A percentile compares a stretch with the other conserved stretches of the same genome.
Conservation (phyloP, 2,113 vertebrate species). For the Acanthochromis polyacanthus region DNA sequence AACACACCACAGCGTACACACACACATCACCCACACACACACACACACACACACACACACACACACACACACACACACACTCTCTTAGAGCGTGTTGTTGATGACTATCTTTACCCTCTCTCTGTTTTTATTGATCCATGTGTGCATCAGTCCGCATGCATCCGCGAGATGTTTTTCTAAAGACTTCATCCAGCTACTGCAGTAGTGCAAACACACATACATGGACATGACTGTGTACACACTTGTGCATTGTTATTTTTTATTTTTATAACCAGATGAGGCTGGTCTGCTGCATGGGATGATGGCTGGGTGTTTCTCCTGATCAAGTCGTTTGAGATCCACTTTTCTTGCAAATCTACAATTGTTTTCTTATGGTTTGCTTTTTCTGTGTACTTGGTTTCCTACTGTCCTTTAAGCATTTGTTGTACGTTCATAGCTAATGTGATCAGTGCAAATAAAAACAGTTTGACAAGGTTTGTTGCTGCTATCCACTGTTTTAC, state of each 20-base stretch:
- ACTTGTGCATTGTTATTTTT: too few relatives aligned
- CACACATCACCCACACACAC: too few relatives aligned
- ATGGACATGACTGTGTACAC: too few relatives aligned
- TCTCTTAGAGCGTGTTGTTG: conserved; percentile 38
- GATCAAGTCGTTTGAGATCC: too few relatives aligned
- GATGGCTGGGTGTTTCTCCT: too few relatives aligned
- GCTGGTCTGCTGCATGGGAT: too few relatives aligned
- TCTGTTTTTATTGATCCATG: conserved; percentile 56
- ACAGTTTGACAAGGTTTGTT: not conserved
- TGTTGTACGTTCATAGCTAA: conserved; percentile 15
- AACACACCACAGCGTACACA: conserved; percentile 14
- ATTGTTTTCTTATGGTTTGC: too few relatives aligned
- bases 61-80: conserved; percentile 21
- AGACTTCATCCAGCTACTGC: conserved; percentile 26
- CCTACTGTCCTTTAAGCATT: not conserved
- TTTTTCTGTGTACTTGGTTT: not conserved
- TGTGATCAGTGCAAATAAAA: conserved; percentile 37
- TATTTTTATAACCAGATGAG: too few relatives aligned
- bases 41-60: conserved; percentile 24
- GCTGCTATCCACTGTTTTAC: not conserved
- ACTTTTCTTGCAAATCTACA: not conserved
- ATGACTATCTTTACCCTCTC: conserved; percentile 47
- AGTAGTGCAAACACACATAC: not conserved
- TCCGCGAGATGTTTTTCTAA: conserved; percentile 28
- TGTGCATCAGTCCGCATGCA: conserved; percentile 24